These are phyloP conservation scores for Palloptera scutellata DNA, from an alignment of 2,888 invertebrate species.

Conservation along the genomic window DNA sequence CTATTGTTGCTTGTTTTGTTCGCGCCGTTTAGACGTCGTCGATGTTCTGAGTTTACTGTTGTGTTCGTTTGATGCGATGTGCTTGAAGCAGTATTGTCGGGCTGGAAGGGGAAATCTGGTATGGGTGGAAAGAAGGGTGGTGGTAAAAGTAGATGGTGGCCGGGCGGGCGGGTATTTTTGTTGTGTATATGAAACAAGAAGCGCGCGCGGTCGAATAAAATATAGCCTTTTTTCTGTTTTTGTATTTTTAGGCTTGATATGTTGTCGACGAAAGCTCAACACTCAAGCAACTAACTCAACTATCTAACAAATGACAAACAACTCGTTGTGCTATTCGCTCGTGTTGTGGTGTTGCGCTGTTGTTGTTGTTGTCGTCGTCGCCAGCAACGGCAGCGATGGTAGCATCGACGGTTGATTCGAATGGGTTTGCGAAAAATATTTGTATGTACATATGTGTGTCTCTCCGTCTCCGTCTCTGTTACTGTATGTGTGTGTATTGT, in stretches of 20 bases:
- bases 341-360: slow-evolving; percentile 33
- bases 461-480: slow-evolving; percentile 1
- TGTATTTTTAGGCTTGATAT: slow-evolving; percentile 24
- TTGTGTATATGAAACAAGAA: slow-evolving; percentile 9
- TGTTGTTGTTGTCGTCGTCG: slow-evolving; percentile 21
- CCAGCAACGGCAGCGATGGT: slow-evolving; percentile 1
- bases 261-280: slow-evolving; percentile 44
- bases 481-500: slow-evolving; percentile 30
- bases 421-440: slow-evolving; percentile 18
- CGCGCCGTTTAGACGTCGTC: slow-evolving; percentile 4
- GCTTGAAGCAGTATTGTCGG: not conserved
- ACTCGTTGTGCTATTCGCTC: slow-evolving; percentile 34
- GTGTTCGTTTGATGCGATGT: not conserved
- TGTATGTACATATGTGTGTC: no score
- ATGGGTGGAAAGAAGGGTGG: not conserved
- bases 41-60: not conserved
- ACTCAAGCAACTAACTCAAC: slow-evolving; percentile 25
- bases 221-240: not conserved
- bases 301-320: slow-evolving; percentile 53
- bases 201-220: slow-evolving; percentile 23
- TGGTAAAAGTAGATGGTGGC: not conserved
- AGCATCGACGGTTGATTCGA: not conserved
- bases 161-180: slow-evolving; percentile 15
- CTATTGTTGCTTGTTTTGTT: slow-evolving; percentile 15
- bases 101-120: not conserved